Percentiles rank a stretch among this genome's conserved stretches.
phyloP scores from a whole-genome alignment of 35 echinoderm and acorn worm genomes.

The Chiridota heheva region DNA sequence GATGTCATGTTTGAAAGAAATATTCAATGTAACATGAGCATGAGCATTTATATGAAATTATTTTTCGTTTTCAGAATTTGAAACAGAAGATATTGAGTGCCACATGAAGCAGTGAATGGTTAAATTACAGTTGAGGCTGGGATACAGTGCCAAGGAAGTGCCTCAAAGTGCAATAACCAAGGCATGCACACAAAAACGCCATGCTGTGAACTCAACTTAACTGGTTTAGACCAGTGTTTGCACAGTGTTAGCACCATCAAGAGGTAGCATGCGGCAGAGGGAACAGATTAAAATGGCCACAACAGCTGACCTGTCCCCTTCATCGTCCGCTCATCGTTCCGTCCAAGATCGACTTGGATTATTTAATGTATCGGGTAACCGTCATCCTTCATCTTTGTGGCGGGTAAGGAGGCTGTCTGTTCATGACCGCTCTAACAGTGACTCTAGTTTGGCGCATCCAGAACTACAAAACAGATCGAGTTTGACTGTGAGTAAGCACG shows the following conservation, averaged over 20 bases:
- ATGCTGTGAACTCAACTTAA: no score
- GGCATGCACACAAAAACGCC: not conserved
- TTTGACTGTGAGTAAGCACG: conserved; percentile 83
- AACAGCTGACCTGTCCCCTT: conserved; percentile 18
- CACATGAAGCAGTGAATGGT: no score
- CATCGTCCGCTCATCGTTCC: conserved; percentile 42
- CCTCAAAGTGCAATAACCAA: no score
- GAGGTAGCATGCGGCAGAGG: conserved; percentile 44
- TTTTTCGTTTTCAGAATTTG: no score
- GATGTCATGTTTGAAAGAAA: no score
- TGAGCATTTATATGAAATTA: no score
- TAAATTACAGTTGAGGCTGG: no score
- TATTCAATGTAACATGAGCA: no score
- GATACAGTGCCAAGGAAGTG: no score
- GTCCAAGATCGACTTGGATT: conserved; percentile 77
- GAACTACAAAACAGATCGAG: conserved; percentile 74
- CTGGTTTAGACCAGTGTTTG: no score
- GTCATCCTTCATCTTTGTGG: conserved; percentile 51
- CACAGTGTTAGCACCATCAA: not conserved
- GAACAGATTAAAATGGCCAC: conserved; percentile 19
- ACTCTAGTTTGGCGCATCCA: conserved; percentile 81
- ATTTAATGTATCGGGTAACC: conserved; percentile 37
- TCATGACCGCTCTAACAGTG: conserved; percentile 92
- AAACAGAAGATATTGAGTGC: no score
- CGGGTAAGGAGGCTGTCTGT: conserved; percentile 68